Evolutionary conservation across 2,888 invertebrate genomes (phyloP), one percentile per base, ranked within the genome.

Genomic region (Quadriops clusia): DNA sequence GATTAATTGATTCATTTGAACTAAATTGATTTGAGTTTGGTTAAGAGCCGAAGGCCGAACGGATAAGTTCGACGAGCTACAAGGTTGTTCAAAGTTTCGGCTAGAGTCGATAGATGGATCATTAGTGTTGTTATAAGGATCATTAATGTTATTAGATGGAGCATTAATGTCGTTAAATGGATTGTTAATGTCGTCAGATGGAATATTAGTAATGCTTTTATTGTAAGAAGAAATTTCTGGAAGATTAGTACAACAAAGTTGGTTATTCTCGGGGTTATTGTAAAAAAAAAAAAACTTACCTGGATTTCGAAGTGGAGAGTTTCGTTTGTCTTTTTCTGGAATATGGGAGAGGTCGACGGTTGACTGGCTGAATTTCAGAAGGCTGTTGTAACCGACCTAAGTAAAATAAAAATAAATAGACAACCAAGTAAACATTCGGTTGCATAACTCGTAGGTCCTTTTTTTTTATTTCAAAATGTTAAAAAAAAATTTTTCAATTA

Each of bases 351-450:
- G 66, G 54, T 89, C 89, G 41, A 80, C 80, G 37, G 85, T 86
- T 36, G 86, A 87, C 56, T 87, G 86, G 55, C 86, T 87, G 46
- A 80, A 74, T 52, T 83, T 83, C 36, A 90, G 61, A 38, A 75
- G 81, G 21, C 84, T 82, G 38, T 78, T 70, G 57, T 77, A 77
- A 34, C 82, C 81, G 46, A 82, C 79, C 82, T 82, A 51, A 32
- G 49, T 47, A 42, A 33, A 21, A 37, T 31, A 35, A 28, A 30
- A 15, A 10, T 13, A 21, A 14, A 23, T 17, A 34, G 9, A n/a
- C n/a, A n/a, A n/a, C 24, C 9, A 9, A 14, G 21, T n/a, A 29
- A 18, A 30, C 22, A n/a, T 15, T 9, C 7, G n/a, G 18, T 18
- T n/a, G 18, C n/a, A 18, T 7, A 7, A 18, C 18, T 8, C n/a